Conservation (phyloP, 2,797 vertebrate genomes). For the Carduelis carduelis region DNA sequence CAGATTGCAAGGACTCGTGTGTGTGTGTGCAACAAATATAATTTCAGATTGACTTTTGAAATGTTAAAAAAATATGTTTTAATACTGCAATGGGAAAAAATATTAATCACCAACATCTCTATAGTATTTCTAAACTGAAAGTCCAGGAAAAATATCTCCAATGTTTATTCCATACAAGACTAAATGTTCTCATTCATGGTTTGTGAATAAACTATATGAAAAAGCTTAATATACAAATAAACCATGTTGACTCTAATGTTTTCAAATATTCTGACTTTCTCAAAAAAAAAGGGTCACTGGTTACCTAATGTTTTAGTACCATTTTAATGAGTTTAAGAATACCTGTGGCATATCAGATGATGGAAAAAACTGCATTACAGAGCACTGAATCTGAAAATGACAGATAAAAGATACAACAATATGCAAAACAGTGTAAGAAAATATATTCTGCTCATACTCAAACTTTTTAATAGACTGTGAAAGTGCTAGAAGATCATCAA, state of each 20-base stretch:
- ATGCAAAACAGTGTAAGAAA: background rate
- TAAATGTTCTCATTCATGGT: background rate
- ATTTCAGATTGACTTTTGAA: background rate
- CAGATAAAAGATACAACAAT: background rate
- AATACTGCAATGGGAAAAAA: background rate
- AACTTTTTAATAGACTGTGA: background rate
- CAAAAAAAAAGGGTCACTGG: rapidly evolving
- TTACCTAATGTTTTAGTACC: background rate
- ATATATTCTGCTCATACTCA: background rate
- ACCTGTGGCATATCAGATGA: background rate
- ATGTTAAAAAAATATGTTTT: background rate
- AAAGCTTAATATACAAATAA: background rate
- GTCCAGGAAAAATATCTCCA: background rate
- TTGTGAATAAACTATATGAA: background rate
- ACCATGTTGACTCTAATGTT: rapidly evolving
- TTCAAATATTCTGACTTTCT: background rate
- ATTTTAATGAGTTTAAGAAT: background rate
- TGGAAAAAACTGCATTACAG: background rate
- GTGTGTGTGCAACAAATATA: background rate
- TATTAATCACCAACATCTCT: background rate
- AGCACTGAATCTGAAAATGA: background rate
- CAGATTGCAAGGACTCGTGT: background rate
- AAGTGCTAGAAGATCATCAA: background rate
- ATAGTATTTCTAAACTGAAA: background rate
- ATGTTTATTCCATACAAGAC: background rate